Percentiles rank a stretch among this genome's conserved stretches.
Evolutionary conservation across 2,113 vertebrate genomes (phyloP).

Genomic region (Pandion haliaetus): DNA sequence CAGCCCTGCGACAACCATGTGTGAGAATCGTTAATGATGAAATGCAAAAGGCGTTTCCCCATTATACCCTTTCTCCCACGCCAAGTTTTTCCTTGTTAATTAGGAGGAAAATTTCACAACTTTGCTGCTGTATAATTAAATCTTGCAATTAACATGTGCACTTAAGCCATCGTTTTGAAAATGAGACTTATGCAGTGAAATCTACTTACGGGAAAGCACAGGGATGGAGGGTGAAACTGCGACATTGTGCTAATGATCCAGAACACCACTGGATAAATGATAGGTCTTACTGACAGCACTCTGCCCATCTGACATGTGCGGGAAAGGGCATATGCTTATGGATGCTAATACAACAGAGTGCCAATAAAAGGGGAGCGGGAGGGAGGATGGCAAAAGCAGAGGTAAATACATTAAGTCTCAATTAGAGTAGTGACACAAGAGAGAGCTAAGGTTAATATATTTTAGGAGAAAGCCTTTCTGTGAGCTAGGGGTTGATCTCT

Average conservation of each 20-base stretch:
- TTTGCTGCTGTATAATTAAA: slow-evolving; percentile 37
- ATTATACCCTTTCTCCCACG: neutral
- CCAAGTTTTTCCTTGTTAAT: slow-evolving; percentile 50
- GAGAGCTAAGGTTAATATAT: slow-evolving; percentile 18
- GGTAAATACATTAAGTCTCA: slow-evolving; percentile 57
- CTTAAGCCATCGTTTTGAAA: slow-evolving; percentile 37
- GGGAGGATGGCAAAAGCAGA: slow-evolving; percentile 4
- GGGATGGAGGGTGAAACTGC: neutral
- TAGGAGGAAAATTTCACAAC: slow-evolving; percentile 45
- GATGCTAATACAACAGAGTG: neutral
- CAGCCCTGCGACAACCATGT: neutral
- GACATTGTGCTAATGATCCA: slow-evolving; percentile 23
- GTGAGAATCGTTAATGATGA: neutral
- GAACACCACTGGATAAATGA: slow-evolving; percentile 7
- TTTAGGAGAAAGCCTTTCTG: slow-evolving; percentile 25
- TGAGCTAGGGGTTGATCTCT: neutral
- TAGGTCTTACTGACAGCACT: slow-evolving; percentile 5
- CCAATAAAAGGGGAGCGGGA: neutral
- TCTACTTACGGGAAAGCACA: neutral
- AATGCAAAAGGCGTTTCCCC: neutral
- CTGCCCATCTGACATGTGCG: neutral
- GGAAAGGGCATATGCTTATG: neutral
- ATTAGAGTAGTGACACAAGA: neutral
- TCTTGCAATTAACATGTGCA: slow-evolving; percentile 42
- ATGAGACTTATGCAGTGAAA: neutral